phyloP scores from a whole-genome alignment of 2,888 invertebrate genomes.

The Hirudinaria manillensis region DNA sequence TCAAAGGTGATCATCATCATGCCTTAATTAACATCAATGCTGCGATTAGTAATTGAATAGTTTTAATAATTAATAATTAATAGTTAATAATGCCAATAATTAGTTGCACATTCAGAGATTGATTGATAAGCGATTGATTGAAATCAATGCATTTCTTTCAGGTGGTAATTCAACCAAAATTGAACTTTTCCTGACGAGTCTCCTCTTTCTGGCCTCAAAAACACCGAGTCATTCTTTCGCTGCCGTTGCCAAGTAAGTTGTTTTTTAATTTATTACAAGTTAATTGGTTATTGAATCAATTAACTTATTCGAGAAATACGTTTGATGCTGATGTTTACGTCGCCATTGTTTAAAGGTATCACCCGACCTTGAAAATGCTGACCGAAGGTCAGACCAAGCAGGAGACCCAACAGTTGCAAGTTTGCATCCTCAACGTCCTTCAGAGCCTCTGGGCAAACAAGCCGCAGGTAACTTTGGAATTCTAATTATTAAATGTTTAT shows the following conservation, averaged over 20 bases:
- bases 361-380: slow-evolving; percentile 37
- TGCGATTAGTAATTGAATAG: too few relatives aligned
- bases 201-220: slow-evolving; percentile 86
- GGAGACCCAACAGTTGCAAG: slow-evolving; percentile 73
- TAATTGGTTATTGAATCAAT: too few relatives aligned
- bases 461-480: slow-evolving; percentile 61
- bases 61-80: too few relatives aligned
- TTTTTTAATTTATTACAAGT: not conserved
- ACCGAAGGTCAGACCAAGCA: slow-evolving; percentile 32
- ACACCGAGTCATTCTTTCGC: slow-evolving; percentile 97
- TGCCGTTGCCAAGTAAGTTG: slow-evolving; percentile 86
- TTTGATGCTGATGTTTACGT: too few relatives aligned
- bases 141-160: slow-evolving; percentile 22
- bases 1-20: too few relatives aligned
- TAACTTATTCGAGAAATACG: too few relatives aligned
- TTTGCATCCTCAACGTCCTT: slow-evolving; percentile 81
- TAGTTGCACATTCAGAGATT: too few relatives aligned
- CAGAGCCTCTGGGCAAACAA: slow-evolving; percentile 92
- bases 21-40: too few relatives aligned
- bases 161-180: slow-evolving; percentile 86
- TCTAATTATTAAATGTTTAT: not conserved
- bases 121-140: too few relatives aligned
- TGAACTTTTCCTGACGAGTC: slow-evolving; percentile 90
- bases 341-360: slow-evolving; percentile 34
- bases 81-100: too few relatives aligned